A percentile compares a stretch with the other conserved stretches of the same genome.
These are phyloP conservation scores for Chiloscyllium plagiosum DNA, from an alignment of 2,113 vertebrate species.

Conservation along the genomic window DNA sequence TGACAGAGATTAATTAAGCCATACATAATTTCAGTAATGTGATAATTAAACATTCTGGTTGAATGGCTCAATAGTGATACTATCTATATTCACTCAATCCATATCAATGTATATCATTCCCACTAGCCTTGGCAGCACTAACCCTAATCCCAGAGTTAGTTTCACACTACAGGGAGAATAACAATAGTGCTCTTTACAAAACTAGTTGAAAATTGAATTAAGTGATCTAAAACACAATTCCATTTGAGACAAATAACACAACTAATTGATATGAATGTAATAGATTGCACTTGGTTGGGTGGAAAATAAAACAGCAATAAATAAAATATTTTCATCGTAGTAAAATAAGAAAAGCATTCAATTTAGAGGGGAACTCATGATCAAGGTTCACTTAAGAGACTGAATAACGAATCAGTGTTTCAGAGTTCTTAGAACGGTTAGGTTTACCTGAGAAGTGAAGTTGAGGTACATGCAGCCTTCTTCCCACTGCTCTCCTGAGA, in stretches of 20 bases:
- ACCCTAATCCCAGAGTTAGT: not conserved
- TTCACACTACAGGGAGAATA: not conserved
- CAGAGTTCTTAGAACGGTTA: not conserved
- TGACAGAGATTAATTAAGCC: not conserved
- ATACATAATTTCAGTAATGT: not conserved
- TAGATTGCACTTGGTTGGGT: not conserved
- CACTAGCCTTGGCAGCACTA: not conserved
- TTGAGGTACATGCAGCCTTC: not conserved
- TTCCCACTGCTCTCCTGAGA: conserved; percentile 17
- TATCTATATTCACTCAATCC: not conserved
- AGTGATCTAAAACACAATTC: not conserved
- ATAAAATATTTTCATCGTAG: not conserved
- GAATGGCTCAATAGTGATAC: not conserved
- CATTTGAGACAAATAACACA: not conserved
- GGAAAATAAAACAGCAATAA: not conserved
- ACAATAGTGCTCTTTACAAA: not conserved
- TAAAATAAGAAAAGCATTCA: not conserved
- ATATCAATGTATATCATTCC: not conserved
- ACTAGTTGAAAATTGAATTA: not conserved
- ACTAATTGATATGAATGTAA: not conserved
- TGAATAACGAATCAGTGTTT: not conserved
- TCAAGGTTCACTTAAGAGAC: not conserved
- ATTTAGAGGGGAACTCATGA: not conserved
- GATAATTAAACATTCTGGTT: not conserved
- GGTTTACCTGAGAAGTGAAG: not conserved